Evolutionary conservation across 1,140 invertebrate species (phyloP).

Genomic region (Eciton burchellii): DNA sequence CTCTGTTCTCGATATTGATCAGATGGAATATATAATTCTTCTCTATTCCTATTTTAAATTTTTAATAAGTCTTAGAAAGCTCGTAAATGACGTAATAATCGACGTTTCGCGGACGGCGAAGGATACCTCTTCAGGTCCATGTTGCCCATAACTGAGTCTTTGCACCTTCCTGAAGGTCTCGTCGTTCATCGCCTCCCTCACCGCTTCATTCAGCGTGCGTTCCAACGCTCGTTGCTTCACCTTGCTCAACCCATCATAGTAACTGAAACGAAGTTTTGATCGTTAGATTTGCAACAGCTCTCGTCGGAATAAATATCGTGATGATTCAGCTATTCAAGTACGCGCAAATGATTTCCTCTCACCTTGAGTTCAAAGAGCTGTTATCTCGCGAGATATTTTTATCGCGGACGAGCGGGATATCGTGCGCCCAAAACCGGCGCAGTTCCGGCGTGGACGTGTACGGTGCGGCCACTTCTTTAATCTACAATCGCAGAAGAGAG

Average conservation of each 20-base stretch:
- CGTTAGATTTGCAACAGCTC: too few species aligned
- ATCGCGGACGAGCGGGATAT: slow-evolving; percentile 90
- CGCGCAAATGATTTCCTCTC: background rate
- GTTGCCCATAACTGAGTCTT: slow-evolving; percentile 89
- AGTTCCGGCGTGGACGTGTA: slow-evolving; percentile 91
- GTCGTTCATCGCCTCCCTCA: slow-evolving; percentile 89
- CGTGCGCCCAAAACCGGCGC: slow-evolving; percentile 92
- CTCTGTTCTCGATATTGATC: too few species aligned
- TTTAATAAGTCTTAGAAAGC: too few species aligned
- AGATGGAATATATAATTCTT: too few species aligned
- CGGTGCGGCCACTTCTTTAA: slow-evolving; percentile 94
- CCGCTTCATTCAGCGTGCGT: slow-evolving; percentile 86
- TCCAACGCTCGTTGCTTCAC: slow-evolving; percentile 79
- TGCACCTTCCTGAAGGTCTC: slow-evolving; percentile 90
- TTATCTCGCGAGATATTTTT: slow-evolving; percentile 84
- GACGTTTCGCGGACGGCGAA: background rate
- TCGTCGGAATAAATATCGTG: too few species aligned
- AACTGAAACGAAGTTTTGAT: slow-evolving; percentile 66
- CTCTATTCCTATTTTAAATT: too few species aligned
- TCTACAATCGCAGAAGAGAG: slow-evolving; percentile 81
- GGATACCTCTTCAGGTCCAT: slow-evolving; percentile 88
- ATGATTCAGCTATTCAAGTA: slow-evolving; percentile 20
- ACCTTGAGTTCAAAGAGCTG: slow-evolving; percentile 81
- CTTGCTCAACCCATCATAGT: slow-evolving; percentile 80
- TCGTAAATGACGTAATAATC: too few species aligned